Base-by-base conservation (phyloP, 2,888 invertebrate species). In the Meiosimyza decipiens region DNA sequence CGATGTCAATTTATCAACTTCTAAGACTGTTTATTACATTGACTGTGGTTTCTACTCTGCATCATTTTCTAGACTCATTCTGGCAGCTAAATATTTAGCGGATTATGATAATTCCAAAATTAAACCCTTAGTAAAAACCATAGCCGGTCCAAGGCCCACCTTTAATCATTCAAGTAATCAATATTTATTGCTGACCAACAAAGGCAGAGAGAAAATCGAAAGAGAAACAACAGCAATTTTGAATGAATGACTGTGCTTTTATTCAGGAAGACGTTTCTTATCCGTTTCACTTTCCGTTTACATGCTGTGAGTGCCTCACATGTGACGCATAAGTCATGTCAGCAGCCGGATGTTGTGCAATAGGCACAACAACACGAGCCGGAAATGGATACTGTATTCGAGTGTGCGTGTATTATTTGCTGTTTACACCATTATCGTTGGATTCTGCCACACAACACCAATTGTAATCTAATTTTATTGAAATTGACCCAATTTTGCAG, bases 401-500 rank as follows among this genome's bases (percentile, higher is more conserved):
- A 64, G 60, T 51, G 63, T 40, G 63, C 54, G 75, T 68, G 74
- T 67, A 77, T 65, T 68, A 40, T 69, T 60, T 59, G 51, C 59
- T 13, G 40, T 22, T 63, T 22, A 22, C 40, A 66, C 52, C 67
- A 71, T 73, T 73, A 73, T 71, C 71, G 74, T 73, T 75, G 75
- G 71, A 73, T 71, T 16, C 57, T 15, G 66, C 62, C 57, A 67
- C 50, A 40, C 68, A 60, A 66, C 74, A 82, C 81, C 84, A 85
- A 85, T 83, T 82, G 82, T 85, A 84, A 84, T 84, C 85, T 84
- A 84, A 83, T 85, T 84, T 85, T 85, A 84, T 85, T 84, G 84
- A 84, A 84, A 84, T 84, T 85, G 85, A 83, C 85, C 84, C 85
- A 84, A 85, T 84, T 83, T 84, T 82, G 81, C 83, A 84, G 85